Evolutionary conservation across 2,888 invertebrate species (phyloP).

Genomic region (Pherbina coryleti): DNA sequence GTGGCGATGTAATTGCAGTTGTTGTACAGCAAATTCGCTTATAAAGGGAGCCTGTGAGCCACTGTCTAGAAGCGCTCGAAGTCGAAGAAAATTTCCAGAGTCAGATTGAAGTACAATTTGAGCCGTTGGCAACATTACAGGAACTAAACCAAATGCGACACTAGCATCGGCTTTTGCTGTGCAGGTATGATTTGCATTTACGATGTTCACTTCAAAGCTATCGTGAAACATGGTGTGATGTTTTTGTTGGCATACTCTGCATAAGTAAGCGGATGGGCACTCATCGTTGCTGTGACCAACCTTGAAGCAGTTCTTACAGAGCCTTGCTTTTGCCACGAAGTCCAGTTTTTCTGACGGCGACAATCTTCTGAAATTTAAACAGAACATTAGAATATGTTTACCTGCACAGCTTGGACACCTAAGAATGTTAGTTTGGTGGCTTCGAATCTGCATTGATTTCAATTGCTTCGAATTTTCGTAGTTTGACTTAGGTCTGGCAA

Average conservation of each 20-base stretch:
- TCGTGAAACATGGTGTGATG: background rate
- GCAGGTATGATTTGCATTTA: background rate
- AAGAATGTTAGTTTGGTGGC: constrained; percentile 27
- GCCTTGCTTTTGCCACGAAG: constrained; percentile 19
- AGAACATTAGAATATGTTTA: constrained; percentile 37
- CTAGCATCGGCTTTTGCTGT: background rate
- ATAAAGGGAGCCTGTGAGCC: constrained; percentile 38
- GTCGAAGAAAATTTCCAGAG: constrained; percentile 15
- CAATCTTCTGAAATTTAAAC: constrained; percentile 29
- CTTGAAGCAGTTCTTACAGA: constrained; percentile 37
- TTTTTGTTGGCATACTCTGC: constrained; percentile 6
- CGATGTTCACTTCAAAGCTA: background rate
- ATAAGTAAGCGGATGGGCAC: constrained; percentile 25
- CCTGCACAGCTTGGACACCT: constrained; percentile 32
- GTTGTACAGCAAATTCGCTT: constrained; percentile 43
- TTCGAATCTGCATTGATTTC: background rate
- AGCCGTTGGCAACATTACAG: too few relatives aligned
- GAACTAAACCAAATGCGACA: background rate
- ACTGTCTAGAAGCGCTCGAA: constrained; percentile 37
- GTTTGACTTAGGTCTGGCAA: background rate
- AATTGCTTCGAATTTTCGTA: background rate
- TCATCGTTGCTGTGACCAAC: background rate
- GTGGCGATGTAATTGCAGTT: constrained; percentile 38
- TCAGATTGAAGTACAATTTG: constrained; percentile 18
- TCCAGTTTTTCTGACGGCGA: constrained; percentile 6